Base-by-base conservation (phyloP, 2,797 vertebrate genomes). In the Gila robusta region DNA sequence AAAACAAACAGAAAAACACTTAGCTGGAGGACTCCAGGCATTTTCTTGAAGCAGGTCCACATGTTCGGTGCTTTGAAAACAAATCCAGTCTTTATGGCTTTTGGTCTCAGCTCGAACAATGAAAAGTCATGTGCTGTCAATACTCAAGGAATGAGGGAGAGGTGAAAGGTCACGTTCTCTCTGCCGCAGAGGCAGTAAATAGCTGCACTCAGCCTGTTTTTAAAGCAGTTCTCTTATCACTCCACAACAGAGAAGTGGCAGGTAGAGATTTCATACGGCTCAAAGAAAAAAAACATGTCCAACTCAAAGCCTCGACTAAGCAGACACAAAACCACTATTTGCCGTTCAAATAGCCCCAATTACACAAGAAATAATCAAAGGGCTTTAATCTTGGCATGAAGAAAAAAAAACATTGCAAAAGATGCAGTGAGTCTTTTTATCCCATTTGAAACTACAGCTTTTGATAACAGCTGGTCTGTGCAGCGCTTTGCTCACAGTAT, bases 331-430 rank as follows among this genome's bases (percentile, higher is more conserved):
- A 83, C 77, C 79, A 84, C 26, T 74, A 78, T 59, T 85, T 76
- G 9, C 32, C 28, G 64, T 79, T 86, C 84, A 74, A 89, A 90
- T 88, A 89, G 84, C 69, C 52, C 78, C 79, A 89, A 83, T 86
- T 80, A 91, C 88, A 90, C 89, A 79, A 83, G 87, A 87, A 89
- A 92, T 95, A 94, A 95, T 93, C 95, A 93, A 95, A 94, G 93
- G 93, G 93, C 93, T 95, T 94, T 95, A 93, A 87, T 89, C 79
- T 84, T 81, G 71, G 54, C n/a, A 81, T 92, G 90, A 92, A 32
- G 28, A 91, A 93, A 79, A 49, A 17, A 84, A 83, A 84, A 69
- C 72, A 70, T 59, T 26, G 52, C 44, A 84, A 84, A 87, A 66
- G 76, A 73, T 79, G 59, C 59, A 84, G 73, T 52, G 32, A 19